A percentile compares a stretch with the other conserved stretches of the same genome.
Evolutionary conservation across 1,140 invertebrate genomes (phyloP).

Genomic region (Bombus pascuorum): DNA sequence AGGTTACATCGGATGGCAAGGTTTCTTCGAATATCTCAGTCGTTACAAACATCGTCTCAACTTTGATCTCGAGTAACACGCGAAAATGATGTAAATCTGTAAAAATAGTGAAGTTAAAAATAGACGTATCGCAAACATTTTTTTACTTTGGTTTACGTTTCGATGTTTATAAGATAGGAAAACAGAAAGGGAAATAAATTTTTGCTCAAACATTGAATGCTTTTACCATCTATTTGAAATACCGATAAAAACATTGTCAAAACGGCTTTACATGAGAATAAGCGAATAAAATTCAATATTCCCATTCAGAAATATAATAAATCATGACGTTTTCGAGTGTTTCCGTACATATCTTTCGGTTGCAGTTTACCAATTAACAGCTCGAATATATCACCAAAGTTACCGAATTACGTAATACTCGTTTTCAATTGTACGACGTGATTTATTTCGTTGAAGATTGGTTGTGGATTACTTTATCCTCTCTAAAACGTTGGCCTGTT

Average conservation of each 20-base stretch:
- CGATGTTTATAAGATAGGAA: too few relatives aligned
- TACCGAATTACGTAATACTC: neutral
- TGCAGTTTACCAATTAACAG: neutral
- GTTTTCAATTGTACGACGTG: neutral
- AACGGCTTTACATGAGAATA: too few relatives aligned
- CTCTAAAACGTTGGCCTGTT: neutral
- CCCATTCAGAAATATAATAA: neutral
- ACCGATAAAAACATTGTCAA: too few relatives aligned
- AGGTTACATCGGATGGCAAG: constrained; percentile 26
- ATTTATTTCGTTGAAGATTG: neutral
- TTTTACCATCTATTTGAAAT: too few relatives aligned
- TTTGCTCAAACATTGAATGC: too few relatives aligned
- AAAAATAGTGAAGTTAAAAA: too few relatives aligned
- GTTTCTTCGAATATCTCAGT: neutral
- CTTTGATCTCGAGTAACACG: too few relatives aligned
- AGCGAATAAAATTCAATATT: neutral
- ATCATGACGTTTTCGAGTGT: neutral
- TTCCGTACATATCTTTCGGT: neutral
- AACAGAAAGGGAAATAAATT: too few relatives aligned
- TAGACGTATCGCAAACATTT: too few relatives aligned
- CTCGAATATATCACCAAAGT: neutral
- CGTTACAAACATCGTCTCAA: too few relatives aligned
- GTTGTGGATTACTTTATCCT: neutral
- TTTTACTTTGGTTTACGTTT: too few relatives aligned
- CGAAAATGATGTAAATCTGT: too few relatives aligned